Percentiles rank a stretch among this genome's conserved stretches.
Conservation (phyloP, 2,113 vertebrate species). For the Apeltes quadracus region DNA sequence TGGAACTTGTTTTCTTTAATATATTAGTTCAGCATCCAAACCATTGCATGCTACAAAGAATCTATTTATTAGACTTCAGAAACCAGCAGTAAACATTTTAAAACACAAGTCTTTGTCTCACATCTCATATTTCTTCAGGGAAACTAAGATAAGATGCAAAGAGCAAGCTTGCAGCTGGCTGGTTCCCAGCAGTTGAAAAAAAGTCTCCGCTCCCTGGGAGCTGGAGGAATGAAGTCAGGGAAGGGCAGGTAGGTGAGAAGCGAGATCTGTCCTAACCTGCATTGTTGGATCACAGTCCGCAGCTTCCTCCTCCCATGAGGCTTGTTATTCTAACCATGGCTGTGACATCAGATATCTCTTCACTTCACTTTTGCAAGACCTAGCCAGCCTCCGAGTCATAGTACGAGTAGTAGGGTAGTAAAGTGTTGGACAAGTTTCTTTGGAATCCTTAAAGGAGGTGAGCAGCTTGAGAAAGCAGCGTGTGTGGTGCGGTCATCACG, state of each 20-base stretch:
- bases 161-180: slow-evolving; percentile 42
- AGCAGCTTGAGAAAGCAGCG: slow-evolving; percentile 45
- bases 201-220: slow-evolving; percentile 58
- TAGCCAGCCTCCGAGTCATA: slow-evolving; percentile 57
- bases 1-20: not conserved
- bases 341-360: slow-evolving; percentile 78
- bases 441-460: slow-evolving; percentile 25
- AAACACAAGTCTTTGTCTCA: slow-evolving; percentile 11
- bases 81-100: slow-evolving; percentile 8
- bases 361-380: slow-evolving; percentile 67
- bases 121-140: slow-evolving; percentile 21
- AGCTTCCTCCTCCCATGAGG: slow-evolving; percentile 70
- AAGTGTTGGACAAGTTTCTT: slow-evolving; percentile 17
- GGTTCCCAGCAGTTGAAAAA: slow-evolving; percentile 46
- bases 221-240: slow-evolving; percentile 61
- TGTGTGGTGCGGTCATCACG: slow-evolving; percentile 27
- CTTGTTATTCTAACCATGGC: slow-evolving; percentile 75
- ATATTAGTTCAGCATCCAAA: not conserved
- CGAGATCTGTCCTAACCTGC: slow-evolving; percentile 81
- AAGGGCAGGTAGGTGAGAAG: slow-evolving; percentile 75
- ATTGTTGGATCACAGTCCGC: slow-evolving; percentile 67
- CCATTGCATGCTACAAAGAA: not conserved
- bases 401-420: slow-evolving; percentile 34
- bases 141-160: slow-evolving; percentile 43
- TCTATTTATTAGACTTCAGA: not conserved